These are phyloP conservation scores for Archaeoteleia sp. DNA, from an alignment of 2,888 invertebrate species.

Conservation along the genomic window DNA sequence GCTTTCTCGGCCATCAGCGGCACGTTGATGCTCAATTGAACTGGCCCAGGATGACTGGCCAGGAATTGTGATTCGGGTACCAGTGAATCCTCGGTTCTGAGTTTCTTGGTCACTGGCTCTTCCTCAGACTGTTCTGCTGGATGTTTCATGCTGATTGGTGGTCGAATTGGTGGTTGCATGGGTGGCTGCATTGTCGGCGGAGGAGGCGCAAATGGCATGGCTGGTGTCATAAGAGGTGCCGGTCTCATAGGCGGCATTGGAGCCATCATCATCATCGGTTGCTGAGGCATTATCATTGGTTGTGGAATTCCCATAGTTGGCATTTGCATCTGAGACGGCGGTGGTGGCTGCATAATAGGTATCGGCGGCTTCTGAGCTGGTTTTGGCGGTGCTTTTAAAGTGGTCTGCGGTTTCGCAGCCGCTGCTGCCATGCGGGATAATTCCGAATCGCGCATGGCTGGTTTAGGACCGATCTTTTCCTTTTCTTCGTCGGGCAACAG, in stretches of 20 bases:
- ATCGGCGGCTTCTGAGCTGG: constrained; percentile 72
- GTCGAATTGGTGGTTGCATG: constrained; percentile 60
- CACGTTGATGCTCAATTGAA: constrained; percentile 87
- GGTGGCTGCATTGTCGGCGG: constrained; percentile 73
- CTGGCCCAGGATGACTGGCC: constrained; percentile 83
- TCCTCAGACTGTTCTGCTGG: constrained; percentile 79
- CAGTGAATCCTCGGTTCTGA: constrained; percentile 93
- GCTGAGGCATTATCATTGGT: constrained; percentile 76
- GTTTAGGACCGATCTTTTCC: constrained; percentile 96
- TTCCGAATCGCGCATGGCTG: constrained; percentile 76
- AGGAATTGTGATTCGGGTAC: constrained; percentile 92
- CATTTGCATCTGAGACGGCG: constrained; percentile 70
- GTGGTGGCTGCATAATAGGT: constrained; percentile 72
- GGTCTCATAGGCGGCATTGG: constrained; percentile 76
- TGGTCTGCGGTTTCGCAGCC: constrained; percentile 70
- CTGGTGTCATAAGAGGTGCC: constrained; percentile 64
- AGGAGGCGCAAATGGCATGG: constrained; percentile 74
- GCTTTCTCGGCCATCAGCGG: constrained; percentile 91
- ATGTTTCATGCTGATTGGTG: constrained; percentile 76
- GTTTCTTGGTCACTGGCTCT: constrained; percentile 90
- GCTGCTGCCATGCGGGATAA: constrained; percentile 72
- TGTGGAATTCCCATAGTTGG: constrained; percentile 75
- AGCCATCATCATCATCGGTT: constrained; percentile 81
- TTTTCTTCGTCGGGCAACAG: constrained; percentile 96
- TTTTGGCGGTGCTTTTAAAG: constrained; percentile 71